Evolutionary conservation across 2,113 vertebrate species (phyloP), one percentile per base, ranked within the genome.

Genomic region (Heterotis niloticus): DNA sequence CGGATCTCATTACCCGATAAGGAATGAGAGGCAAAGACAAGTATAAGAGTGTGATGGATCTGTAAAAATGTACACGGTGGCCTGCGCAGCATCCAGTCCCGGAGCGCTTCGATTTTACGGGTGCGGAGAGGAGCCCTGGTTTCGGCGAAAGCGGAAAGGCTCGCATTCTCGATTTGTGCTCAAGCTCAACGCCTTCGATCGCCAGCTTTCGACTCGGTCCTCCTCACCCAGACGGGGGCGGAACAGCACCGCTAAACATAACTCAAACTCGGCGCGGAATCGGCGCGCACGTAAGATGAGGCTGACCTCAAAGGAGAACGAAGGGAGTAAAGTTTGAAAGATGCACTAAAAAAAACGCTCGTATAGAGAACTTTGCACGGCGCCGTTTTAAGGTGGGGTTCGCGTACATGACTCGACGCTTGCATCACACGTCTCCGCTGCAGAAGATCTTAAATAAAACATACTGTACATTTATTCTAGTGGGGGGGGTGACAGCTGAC

Each of bases 201-300:
- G 70, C 23, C 52, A 10, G n/a, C 71, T 56, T 57, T 74, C 51
- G 56, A 44, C 71, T 74, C n/a, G 26, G 52, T 51, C 23, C 71
- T 17, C 71, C 26, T 57, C 71, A 26, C 23, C 64, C 52, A 28
- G 66, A 17, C 0, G 69, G 18, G 44, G 29, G 44, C 3, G 59
- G 57, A 73, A 74, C 28, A 64, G 14, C 64, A 67, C 77, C 81
- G 80, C 81, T 81, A n/a, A 13, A 85, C 82, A 65, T 81, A 82
- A 83, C 65, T 79, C 34, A 52, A 13, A 9, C 65, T 67, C 57
- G 10, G 20, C 24, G 56, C 44, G 24, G 64, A 52, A 17, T 24
- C 66, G 65, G 18, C 17, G 52, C 65, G 57, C 52, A 60, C 59
- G 52, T 13, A 34, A 62, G 51, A 44, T 26, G 68, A 75, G 59